Percentiles rank a stretch among this genome's conserved stretches.
Evolutionary conservation across 2,797 vertebrate genomes (phyloP).

Genomic region (Labeo calbasu): DNA sequence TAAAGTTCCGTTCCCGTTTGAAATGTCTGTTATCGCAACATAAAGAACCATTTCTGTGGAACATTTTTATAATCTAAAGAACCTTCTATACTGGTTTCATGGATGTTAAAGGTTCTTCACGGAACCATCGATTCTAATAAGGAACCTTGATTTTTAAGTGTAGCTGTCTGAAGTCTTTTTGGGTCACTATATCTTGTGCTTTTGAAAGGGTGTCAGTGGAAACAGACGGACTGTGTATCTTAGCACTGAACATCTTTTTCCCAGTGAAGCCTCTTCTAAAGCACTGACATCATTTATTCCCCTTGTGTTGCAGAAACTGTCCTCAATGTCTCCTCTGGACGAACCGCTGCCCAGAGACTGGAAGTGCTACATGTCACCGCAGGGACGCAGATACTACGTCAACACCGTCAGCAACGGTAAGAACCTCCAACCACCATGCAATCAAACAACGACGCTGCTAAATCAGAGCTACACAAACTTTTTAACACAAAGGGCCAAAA

Average conservation of each 20-base stretch:
- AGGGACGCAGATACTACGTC: constrained; percentile 94
- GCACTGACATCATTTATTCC: constrained; percentile 10
- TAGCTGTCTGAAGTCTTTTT: neutral
- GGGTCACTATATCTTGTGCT: neutral
- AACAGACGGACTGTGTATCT: neutral
- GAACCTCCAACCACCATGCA: constrained; percentile 42
- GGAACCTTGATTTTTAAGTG: neutral
- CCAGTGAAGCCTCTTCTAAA: neutral
- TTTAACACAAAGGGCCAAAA: neutral
- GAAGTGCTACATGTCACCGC: constrained; percentile 95
- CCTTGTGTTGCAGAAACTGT: constrained; percentile 81
- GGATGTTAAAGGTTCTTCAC: neutral
- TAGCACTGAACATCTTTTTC: neutral
- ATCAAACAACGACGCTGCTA: too few species aligned
- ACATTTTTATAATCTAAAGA: neutral
- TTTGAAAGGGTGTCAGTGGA: neutral
- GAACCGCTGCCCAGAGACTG: constrained; percentile 89
- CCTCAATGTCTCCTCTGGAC: constrained; percentile 84
- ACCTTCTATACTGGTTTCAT: neutral
- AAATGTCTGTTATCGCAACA: neutral
- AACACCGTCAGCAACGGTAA: constrained; percentile 95
- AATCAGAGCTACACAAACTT: neutral
- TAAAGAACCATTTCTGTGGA: neutral
- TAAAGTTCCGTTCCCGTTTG: neutral
- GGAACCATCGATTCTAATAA: neutral